phyloP scores from a whole-genome alignment of 1,140 invertebrate genomes.

The Drosophila oshimai region DNA sequence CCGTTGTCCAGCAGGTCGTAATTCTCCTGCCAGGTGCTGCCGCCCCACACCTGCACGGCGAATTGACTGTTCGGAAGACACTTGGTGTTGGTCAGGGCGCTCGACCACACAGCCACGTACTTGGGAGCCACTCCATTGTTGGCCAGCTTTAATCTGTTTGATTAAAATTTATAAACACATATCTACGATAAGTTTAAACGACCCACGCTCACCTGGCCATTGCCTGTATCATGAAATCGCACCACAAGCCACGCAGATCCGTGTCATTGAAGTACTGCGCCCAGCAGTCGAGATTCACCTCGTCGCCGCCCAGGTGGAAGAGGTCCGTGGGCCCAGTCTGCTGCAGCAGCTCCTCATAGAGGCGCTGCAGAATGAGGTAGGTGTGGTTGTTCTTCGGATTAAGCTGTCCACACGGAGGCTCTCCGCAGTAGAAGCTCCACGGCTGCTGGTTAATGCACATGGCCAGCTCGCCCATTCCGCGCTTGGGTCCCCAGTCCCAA shows the following conservation, averaged over 20 bases:
- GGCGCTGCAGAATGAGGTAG: conserved; percentile 87
- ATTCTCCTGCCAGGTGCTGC: conserved; percentile 90
- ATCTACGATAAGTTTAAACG: no score
- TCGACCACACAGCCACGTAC: conserved; percentile 90
- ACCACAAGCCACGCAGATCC: conserved; percentile 90
- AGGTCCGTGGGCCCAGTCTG: conserved; percentile 87
- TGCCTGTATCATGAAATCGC: conserved; percentile 88
- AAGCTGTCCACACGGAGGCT: conserved; percentile 92
- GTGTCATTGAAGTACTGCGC: conserved; percentile 88
- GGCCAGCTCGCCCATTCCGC: conserved; percentile 87
- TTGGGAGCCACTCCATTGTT: conserved; percentile 86
- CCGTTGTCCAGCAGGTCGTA: conserved; percentile 88
- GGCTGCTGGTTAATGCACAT: conserved; percentile 90
- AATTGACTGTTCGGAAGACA: conserved; percentile 86
- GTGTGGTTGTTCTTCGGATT: conserved; percentile 91
- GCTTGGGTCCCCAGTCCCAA: conserved; percentile 89
- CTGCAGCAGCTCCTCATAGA: conserved; percentile 87
- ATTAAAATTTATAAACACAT: no score
- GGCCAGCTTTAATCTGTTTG: conserved; percentile 84
- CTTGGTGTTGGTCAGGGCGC: conserved; percentile 88
- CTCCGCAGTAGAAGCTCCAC: conserved; percentile 90
- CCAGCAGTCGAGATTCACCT: conserved; percentile 91
- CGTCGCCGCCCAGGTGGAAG: conserved; percentile 93
- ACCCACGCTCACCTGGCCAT: conserved; percentile 80
- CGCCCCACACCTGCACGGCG: conserved; percentile 90